A percentile compares a stretch with the other conserved stretches of the same genome.
phyloP scores from a whole-genome alignment of 2,113 vertebrate species.

The Ifrita kowaldi region DNA sequence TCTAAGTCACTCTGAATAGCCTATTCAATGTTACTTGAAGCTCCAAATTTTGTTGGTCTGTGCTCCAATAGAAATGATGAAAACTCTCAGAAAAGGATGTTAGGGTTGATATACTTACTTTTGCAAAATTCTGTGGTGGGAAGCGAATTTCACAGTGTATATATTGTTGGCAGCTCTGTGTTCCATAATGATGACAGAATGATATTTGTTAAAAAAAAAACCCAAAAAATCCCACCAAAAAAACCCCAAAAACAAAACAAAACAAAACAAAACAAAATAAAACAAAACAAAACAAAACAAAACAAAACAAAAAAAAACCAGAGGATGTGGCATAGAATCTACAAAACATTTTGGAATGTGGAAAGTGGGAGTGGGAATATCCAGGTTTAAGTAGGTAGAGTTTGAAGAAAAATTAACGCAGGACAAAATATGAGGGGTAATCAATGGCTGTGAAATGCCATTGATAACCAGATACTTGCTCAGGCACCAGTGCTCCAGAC shows the following conservation, averaged over 20 bases:
- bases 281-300: too few species aligned
- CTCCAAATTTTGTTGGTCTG: fast-evolving
- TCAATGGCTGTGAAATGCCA: background rate
- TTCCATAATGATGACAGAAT: background rate
- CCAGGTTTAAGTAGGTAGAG: background rate
- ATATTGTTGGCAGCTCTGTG: background rate
- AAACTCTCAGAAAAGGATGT: background rate
- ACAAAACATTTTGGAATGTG: background rate
- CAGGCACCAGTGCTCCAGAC: background rate
- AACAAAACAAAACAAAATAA: too few species aligned
- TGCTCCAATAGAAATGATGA: background rate
- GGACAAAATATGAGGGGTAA: background rate
- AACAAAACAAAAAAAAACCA: too few species aligned
- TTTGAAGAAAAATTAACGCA: background rate
- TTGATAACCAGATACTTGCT: background rate
- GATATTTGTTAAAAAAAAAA: background rate
- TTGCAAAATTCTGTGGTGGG: background rate
- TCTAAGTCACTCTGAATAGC: background rate
- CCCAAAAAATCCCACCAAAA: too few species aligned
- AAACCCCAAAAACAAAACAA: too few species aligned
- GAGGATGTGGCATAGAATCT: background rate
- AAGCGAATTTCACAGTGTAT: background rate
- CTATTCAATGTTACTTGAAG: background rate
- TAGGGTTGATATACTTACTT: background rate
- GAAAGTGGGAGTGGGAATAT: background rate